Base-by-base conservation (phyloP, 1,140 invertebrate genomes). In the Listronotus bonariensis region DNA sequence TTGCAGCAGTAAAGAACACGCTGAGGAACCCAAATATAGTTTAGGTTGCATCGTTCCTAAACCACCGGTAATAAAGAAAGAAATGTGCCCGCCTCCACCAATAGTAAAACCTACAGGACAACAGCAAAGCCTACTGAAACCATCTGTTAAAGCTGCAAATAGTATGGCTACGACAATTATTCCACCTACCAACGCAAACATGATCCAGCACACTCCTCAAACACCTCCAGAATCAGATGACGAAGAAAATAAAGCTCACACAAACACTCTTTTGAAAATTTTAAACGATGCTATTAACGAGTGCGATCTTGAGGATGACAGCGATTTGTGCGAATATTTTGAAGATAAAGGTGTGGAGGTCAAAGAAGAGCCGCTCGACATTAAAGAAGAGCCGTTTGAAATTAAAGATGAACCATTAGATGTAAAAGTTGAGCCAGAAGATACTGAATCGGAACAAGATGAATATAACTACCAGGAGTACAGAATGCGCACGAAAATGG, bases 1-100 rank as follows among this genome's bases (percentile, higher is more conserved):
- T 12, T 86, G 85, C 71, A 80, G 77, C 60, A 82, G 79, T 58
- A 82, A 81, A 54, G 81, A 84, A 49, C 81, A 84, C 49, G 74
- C 76, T 2, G 70, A 73, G 7, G 71, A 72, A 43, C 14, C 46
- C 42, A 34, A 42, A 15, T 76, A 72, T 38, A 76, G 70, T 64
- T 73, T 32, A 66, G 52, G 26, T 71, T 70, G 48, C 36, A 59
- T 57, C 32, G 36, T 62, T n/a, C 56, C 69, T 31, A 68, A 69
- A 54, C 69, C 65, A 42, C 58, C 60, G 8, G 31, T 31, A 14
- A 58, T 62, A 10, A 73, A 73, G 45, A 59, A 15, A 14, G 52
- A 53, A 26, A 32, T 12, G 17, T 34, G 26, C n/a, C 49, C 34
- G 17, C 65, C 14, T 18, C 49, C 32, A 42, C 49, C 18, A 12